These are phyloP conservation scores for Gnathonemus echidnorhynchus DNA, from an alignment of 2,113 vertebrate genomes.

Conservation along the genomic window DNA sequence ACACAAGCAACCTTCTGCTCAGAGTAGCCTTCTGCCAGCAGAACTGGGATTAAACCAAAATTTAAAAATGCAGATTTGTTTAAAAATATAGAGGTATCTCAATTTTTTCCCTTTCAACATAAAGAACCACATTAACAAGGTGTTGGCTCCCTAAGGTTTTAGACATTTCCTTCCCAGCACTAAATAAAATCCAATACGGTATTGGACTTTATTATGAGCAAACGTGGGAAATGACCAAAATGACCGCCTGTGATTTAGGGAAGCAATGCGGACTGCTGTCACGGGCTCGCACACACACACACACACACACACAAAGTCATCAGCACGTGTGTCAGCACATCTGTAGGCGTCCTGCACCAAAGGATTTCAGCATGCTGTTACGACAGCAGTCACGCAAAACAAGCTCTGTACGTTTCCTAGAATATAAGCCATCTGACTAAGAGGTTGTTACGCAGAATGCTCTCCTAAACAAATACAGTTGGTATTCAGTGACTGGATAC, in stretches of 20 bases:
- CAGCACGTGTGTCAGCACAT: not conserved
- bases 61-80: too few species aligned
- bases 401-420: not conserved
- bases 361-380: not conserved
- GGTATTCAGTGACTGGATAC: not conserved
- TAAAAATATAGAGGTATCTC: too few species aligned
- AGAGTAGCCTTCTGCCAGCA: too few species aligned
- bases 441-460: not conserved
- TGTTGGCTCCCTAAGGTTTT: not conserved
- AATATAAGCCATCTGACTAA: not conserved
- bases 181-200: not conserved
- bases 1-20: too few species aligned
- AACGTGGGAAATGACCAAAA: not conserved
- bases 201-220: not conserved
- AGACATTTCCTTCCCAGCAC: not conserved
- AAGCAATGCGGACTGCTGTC: not conserved
- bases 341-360: not conserved
- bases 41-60: too few species aligned
- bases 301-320: not conserved
- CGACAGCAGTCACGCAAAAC: not conserved
- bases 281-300: too few species aligned
- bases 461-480: not conserved
- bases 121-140: not conserved
- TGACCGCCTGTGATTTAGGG: not conserved
- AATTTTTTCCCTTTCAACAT: not conserved